phyloP scores from a whole-genome alignment of 1,140 invertebrate genomes.

The Drosophila serrata region DNA sequence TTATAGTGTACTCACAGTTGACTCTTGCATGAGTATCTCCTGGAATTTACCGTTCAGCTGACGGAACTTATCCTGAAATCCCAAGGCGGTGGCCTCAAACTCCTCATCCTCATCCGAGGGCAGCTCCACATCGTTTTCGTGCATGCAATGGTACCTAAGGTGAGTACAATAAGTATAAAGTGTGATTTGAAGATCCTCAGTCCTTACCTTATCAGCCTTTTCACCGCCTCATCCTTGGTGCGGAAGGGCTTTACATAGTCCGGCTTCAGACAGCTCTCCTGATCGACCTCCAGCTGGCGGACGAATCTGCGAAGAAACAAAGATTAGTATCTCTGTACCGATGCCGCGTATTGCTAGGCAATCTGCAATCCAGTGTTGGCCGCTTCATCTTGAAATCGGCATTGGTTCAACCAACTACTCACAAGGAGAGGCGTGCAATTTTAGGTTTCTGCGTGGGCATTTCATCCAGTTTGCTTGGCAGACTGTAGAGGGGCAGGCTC shows the following conservation, averaged over 20 bases:
- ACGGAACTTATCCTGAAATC: constrained; percentile 91
- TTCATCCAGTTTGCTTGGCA: constrained; percentile 69
- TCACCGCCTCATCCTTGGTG: constrained; percentile 91
- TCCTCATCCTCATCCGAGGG: constrained; percentile 91
- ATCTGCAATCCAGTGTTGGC: constrained; percentile 59
- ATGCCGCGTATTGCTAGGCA: not conserved
- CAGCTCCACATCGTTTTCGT: constrained; percentile 89
- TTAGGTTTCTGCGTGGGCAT: constrained; percentile 80
- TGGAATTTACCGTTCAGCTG: constrained; percentile 92
- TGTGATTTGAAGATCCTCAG: no score
- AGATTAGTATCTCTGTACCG: constrained; percentile 30
- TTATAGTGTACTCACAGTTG: constrained; percentile 88
- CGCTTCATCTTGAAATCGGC: constrained; percentile 66
- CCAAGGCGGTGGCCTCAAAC: constrained; percentile 91
- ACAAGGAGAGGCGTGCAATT: constrained; percentile 85
- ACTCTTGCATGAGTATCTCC: constrained; percentile 92
- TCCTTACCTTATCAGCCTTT: constrained; percentile 88
- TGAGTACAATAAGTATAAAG: not conserved
- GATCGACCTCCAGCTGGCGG: constrained; percentile 92
- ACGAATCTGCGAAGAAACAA: constrained; percentile 87
- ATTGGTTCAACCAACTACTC: constrained; percentile 85
- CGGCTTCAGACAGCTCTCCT: constrained; percentile 91
- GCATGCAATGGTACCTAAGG: constrained; percentile 91
- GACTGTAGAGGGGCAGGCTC: constrained; percentile 29
- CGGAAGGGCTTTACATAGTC: constrained; percentile 92